These are phyloP conservation scores for Odocoileus virginianus DNA, from an alignment of 2,113 vertebrate species.

Conservation along the genomic window DNA sequence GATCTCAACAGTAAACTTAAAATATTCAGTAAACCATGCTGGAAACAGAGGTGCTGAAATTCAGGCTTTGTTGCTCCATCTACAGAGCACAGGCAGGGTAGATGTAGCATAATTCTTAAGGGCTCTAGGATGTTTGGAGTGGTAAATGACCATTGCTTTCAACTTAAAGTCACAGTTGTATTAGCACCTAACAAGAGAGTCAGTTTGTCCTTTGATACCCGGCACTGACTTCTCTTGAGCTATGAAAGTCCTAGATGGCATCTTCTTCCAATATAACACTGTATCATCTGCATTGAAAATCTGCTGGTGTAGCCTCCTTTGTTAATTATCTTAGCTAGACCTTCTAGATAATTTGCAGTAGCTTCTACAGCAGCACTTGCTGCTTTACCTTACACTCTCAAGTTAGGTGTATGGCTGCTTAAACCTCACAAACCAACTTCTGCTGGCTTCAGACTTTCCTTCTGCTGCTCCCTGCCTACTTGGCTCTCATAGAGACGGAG, in stretches of 20 bases:
- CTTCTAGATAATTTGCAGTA: not conserved
- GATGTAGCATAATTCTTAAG: not conserved
- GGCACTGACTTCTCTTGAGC: not conserved
- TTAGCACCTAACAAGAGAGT: not conserved
- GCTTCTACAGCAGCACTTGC: not conserved
- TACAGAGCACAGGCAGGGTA: not conserved
- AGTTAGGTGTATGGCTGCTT: not conserved
- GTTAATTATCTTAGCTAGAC: not conserved
- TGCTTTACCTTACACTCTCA: too few species aligned
- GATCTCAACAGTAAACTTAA: not conserved
- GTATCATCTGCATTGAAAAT: not conserved
- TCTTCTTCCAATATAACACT: not conserved
- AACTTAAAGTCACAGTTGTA: not conserved
- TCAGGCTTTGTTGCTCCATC: not conserved
- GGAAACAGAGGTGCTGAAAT: not conserved
- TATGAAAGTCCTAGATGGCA: not conserved
- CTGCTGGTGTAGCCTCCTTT: not conserved
- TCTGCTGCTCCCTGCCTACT: not conserved
- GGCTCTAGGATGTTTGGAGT: not conserved
- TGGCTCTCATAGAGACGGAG: not conserved
- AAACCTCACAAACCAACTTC: not conserved
- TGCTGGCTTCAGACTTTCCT: not conserved
- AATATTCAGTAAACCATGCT: not conserved
- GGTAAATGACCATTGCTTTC: not conserved
- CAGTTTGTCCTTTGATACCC: not conserved